Conservation (phyloP, 1,140 invertebrate genomes). For the Carposina sasakii region DNA sequence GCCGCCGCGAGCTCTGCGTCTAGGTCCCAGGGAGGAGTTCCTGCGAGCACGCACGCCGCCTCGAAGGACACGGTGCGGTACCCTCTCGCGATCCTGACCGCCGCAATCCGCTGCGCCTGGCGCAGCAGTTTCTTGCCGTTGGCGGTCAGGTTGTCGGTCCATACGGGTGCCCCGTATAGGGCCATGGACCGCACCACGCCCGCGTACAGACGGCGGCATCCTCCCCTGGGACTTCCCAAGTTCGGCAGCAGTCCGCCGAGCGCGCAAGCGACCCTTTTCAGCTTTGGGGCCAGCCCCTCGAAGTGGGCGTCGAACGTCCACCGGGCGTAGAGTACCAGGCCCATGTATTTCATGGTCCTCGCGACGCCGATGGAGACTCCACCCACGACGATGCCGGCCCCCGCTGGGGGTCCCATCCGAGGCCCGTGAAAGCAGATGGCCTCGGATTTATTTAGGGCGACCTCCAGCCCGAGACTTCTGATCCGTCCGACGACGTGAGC, state of each 20-base stretch:
- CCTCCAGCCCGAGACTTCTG: neutral
- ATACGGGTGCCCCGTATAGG: constrained; percentile 4
- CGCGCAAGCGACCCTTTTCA: neutral
- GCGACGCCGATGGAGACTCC: too few relatives aligned
- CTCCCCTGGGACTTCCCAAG: constrained; percentile 2
- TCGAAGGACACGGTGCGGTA: constrained; percentile 3
- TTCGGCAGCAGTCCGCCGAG: constrained; percentile 18
- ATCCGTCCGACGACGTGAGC: neutral
- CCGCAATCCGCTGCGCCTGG: neutral
- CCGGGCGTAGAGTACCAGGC: neutral
- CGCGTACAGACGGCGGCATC: constrained; percentile 5
- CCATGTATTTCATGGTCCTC: too few relatives aligned
- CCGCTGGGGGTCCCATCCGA: too few relatives aligned
- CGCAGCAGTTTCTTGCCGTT: neutral
- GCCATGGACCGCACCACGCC: constrained; percentile 3
- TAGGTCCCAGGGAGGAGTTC: constrained; percentile 6
- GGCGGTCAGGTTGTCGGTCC: too few relatives aligned
- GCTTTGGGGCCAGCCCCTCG: neutral
- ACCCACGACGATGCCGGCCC: too few relatives aligned
- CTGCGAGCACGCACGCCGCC: neutral
- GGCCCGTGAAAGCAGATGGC: neutral
- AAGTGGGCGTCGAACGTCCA: constrained; percentile 5
- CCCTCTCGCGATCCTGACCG: neutral
- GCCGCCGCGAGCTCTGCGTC: constrained; percentile 2
- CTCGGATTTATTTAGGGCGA: neutral